Conservation (phyloP, 2,888 invertebrate genomes). For the Acrobasis consociella region DNA sequence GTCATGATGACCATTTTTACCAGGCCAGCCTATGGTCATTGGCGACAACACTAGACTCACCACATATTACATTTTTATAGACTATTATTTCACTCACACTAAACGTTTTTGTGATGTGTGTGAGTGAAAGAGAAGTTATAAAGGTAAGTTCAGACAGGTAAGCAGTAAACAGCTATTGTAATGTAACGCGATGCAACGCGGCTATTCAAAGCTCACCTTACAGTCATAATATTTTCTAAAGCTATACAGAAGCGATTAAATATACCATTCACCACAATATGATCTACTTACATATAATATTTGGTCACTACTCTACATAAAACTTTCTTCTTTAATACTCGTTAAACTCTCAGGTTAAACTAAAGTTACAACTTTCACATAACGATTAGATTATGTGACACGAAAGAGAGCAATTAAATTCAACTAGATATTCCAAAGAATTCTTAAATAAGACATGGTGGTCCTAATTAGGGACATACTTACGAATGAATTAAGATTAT, state of each 20-base stretch:
- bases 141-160: neutral
- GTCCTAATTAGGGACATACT: neutral
- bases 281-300: no score
- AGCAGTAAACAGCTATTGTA: neutral
- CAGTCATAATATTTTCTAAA: slow-evolving; percentile 33
- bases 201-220: slow-evolving; percentile 23
- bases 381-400: neutral
- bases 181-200: neutral
- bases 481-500: no score
- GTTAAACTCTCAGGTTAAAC: neutral
- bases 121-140: slow-evolving; percentile 1
- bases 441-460: neutral
- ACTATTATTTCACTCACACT: slow-evolving; percentile 4
- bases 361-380: neutral
- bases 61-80: neutral
- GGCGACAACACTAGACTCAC: no score
- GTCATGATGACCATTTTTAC: no score
- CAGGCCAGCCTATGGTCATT: no score
- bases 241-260: slow-evolving; percentile 25
- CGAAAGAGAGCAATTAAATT: neutral
- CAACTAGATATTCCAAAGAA: neutral
- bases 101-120: neutral
- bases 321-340: neutral
- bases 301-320: neutral
- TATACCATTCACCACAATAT: neutral